These are phyloP conservation scores for Caenorhabditis drosophilae DNA, from an alignment of 2,888 invertebrate genomes.

Conservation along the genomic window DNA sequence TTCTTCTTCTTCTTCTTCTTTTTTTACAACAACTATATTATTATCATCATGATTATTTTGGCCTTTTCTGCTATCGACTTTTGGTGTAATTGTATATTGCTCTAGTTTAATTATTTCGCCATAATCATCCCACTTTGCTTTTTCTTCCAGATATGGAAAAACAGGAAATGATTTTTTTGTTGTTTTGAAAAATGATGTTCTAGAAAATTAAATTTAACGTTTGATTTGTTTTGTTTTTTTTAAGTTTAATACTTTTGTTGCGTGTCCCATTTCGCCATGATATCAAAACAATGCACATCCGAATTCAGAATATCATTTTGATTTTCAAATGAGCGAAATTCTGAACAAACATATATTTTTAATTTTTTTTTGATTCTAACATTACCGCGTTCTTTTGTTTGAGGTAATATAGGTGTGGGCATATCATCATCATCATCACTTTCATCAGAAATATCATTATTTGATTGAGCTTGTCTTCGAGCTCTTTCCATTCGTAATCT, in stretches of 20 bases:
- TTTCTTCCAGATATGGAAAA: slow-evolving; percentile 90
- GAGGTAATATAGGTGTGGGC: slow-evolving; percentile 67
- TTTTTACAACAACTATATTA: slow-evolving; percentile 12
- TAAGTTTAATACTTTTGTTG: slow-evolving; percentile 50
- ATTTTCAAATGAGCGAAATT: slow-evolving; percentile 27
- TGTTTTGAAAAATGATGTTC: slow-evolving; percentile 80
- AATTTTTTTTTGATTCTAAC: background rate
- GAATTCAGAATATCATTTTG: slow-evolving; percentile 6
- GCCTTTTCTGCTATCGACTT: slow-evolving; percentile 22
- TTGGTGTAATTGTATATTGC: slow-evolving; percentile 77
- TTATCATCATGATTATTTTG: slow-evolving; percentile 7
- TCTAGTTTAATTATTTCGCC: slow-evolving; percentile 92
- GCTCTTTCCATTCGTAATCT: slow-evolving; percentile 26
- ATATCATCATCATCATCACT: slow-evolving; percentile 65
- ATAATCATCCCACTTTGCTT: slow-evolving; percentile 83
- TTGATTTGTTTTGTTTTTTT: too few relatives aligned
- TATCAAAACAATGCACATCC: slow-evolving; percentile 39
- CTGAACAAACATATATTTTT: slow-evolving; percentile 9
- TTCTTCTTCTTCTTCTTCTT: slow-evolving; percentile 36
- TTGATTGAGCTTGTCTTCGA: slow-evolving; percentile 18
- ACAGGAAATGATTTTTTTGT: slow-evolving; percentile 92
- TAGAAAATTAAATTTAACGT: too few relatives aligned
- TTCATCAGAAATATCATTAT: slow-evolving; percentile 46
- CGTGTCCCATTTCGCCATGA: slow-evolving; percentile 49
- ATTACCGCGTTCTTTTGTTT: background rate